phyloP scores from a whole-genome alignment of 2,113 vertebrate species.

The Centropus unirufus region DNA sequence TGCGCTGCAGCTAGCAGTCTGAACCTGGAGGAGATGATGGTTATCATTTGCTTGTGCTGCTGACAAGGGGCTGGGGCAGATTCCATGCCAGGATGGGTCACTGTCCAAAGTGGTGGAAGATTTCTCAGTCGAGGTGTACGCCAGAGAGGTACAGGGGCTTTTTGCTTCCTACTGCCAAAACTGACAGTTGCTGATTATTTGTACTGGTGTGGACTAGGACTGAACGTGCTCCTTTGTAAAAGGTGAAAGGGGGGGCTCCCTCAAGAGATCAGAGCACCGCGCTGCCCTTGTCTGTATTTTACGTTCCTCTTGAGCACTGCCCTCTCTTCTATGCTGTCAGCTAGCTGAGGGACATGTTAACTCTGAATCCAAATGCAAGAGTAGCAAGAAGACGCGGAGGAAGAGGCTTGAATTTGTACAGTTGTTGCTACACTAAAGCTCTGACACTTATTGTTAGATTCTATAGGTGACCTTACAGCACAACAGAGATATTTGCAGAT shows the following conservation, averaged over 20 bases:
- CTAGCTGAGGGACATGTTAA: background rate
- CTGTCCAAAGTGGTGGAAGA: background rate
- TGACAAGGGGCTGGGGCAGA: background rate
- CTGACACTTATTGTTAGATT: background rate
- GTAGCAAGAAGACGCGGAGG: background rate
- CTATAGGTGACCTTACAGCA: background rate
- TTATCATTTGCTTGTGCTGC: background rate
- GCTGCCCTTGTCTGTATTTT: background rate
- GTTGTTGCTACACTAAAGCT: background rate
- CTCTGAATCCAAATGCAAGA: background rate
- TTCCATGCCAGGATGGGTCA: background rate
- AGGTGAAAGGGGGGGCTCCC: background rate
- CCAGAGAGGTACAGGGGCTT: background rate
- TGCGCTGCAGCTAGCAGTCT: background rate
- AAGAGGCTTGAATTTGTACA: background rate
- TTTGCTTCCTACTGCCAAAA: background rate
- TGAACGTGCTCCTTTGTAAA: background rate
- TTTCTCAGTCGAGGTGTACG: background rate
- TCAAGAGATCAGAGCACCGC: background rate
- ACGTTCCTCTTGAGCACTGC: background rate
- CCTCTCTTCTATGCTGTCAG: background rate
- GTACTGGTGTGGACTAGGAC: background rate
- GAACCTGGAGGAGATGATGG: background rate
- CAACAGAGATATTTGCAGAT: background rate
- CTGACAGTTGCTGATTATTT: background rate